These are phyloP conservation scores for Formica selysi DNA, from an alignment of 1,140 invertebrate species.

Conservation along the genomic window DNA sequence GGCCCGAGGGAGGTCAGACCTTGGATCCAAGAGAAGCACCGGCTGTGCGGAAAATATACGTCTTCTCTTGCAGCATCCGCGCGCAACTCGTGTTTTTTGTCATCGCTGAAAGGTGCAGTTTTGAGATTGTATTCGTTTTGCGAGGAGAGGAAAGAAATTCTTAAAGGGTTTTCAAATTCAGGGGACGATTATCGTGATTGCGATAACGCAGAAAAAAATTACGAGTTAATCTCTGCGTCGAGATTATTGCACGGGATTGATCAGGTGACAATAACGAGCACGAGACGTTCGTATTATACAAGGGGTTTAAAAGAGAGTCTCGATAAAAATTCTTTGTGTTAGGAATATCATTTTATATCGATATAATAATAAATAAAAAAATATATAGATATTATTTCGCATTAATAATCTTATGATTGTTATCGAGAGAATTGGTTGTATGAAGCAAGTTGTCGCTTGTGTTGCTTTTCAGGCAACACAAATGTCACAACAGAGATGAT, in stretches of 20 bases:
- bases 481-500: background rate
- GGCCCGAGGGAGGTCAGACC: constrained; percentile 71
- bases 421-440: background rate
- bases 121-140: background rate
- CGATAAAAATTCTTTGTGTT: background rate
- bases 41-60: constrained; percentile 67
- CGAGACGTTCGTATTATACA: background rate
- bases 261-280: background rate
- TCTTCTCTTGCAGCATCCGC: constrained; percentile 40
- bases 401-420: constrained; percentile 1
- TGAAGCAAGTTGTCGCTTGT: background rate
- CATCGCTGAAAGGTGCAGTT: background rate
- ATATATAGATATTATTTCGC: background rate
- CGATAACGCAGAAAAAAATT: background rate
- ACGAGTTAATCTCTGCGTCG: background rate
- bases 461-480: background rate
- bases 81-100: background rate
- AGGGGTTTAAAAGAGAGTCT: background rate
- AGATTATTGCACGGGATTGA: background rate
- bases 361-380: background rate
- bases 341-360: background rate
- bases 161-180: background rate
- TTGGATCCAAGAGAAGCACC: constrained; percentile 61
- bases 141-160: background rate
- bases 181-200: background rate